Evolutionary conservation across 2,888 invertebrate genomes (phyloP).

Genomic region (Lasioglossum figueresi): DNA sequence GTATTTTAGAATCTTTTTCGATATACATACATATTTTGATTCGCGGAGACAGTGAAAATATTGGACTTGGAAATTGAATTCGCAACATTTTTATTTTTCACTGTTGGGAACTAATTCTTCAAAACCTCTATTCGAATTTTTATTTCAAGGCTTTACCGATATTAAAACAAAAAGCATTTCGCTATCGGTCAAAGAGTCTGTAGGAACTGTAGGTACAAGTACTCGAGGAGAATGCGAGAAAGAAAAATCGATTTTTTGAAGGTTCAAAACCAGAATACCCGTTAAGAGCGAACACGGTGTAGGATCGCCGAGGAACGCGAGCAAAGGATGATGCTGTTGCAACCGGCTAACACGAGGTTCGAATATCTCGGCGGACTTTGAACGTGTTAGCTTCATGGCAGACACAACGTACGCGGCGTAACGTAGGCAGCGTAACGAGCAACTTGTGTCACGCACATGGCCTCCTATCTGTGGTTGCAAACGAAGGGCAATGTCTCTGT

Average conservation of each 20-base stretch:
- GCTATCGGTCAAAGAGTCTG: not conserved
- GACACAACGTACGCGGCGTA: slow-evolving; percentile 12
- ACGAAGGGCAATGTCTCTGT: slow-evolving; percentile 18
- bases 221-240: no score
- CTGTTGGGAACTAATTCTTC: no score
- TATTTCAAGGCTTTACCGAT: no score
- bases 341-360: not conserved
- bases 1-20: not conserved
- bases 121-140: no score
- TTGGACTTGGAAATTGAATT: no score
- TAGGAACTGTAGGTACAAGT: no score
- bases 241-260: not conserved
- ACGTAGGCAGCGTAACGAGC: slow-evolving; percentile 15
- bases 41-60: not conserved
- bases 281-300: not conserved
- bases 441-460: slow-evolving; percentile 10
- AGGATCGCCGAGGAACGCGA: not conserved
- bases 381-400: slow-evolving; percentile 30
- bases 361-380: not conserved
- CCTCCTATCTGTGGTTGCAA: slow-evolving; percentile 11
- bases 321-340: not conserved
- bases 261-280: not conserved
- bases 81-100: no score
- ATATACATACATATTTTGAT: not conserved
- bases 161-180: not conserved